Base-by-base conservation (phyloP, 2,888 invertebrate genomes). In the Calameuta filiformis region DNA sequence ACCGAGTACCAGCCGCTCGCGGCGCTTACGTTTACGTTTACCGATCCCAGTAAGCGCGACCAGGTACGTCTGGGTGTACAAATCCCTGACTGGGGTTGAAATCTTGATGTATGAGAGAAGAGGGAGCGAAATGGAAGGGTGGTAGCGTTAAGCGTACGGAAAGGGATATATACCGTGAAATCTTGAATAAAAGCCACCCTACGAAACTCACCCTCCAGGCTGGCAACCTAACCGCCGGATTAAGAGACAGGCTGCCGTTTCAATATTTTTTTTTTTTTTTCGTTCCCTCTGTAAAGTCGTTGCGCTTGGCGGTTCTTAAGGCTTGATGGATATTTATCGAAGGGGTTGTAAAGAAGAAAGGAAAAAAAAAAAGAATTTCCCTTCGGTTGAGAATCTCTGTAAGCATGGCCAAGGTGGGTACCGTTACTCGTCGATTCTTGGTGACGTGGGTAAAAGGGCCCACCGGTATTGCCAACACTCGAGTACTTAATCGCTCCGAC, bases 141-240 rank as follows among this genome's bases (percentile, higher is more conserved):
- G 23, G 74, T 23, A 33, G 74, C 12, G 35, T 12, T 30, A 33
- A 35, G 33, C 30, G 74, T 33, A 35, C 34, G 30, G 69, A 79
- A 80, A 77, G 80, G 79, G 79, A 81, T 79, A 81, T 76, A 77
- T 79, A 79, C 81, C 81, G 81, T 85, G 83, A 86, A 86, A 87
- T 87, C 79, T 79, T 82, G 82, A 78, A 81, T 81, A 81, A 79
- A 56, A 79, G 79, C 75, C 73, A 80, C 76, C 75, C 78, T 79
- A 71, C 15, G 15, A 15, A 56, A 56, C 2, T 56, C 56, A 56
- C 56, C 56, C 56, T 56, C 9, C 56, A 2, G 56, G 56, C 56
- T 56, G 56, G 76, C 76, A 68, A 75, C 78, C 73, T 79, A 83
- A 85, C 85, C 84, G 84, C 83, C 82, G 83, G 83, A 84, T 87